Percentiles rank a stretch among this genome's conserved stretches.
Evolutionary conservation across 2,113 vertebrate species (phyloP).

Genomic region (Cyphomyrus discorhynchus): DNA sequence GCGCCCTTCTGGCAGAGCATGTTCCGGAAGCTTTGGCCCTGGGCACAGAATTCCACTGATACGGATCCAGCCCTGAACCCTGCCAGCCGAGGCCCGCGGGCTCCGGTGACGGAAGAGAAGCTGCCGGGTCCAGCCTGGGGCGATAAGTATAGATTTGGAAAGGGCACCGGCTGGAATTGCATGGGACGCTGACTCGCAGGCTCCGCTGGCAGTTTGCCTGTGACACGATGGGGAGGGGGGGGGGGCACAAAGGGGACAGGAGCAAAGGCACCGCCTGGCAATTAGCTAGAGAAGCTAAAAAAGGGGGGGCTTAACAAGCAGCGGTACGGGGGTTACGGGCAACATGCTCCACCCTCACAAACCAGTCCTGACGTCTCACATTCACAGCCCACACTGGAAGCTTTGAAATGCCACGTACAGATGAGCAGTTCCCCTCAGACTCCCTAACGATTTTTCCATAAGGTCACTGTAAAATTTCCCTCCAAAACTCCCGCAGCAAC

Average conservation of each 20-base stretch:
- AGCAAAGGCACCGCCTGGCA: not conserved
- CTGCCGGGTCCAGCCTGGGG: constrained; percentile 25
- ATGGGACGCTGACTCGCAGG: constrained; percentile 47
- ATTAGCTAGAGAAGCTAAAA: not conserved
- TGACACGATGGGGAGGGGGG: constrained; percentile 41
- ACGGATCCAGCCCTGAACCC: not conserved
- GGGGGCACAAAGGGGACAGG: constrained; percentile 33
- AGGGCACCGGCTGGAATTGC: constrained; percentile 52
- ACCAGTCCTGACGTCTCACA: not conserved
- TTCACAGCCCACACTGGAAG: not conserved
- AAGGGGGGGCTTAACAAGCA: not conserved
- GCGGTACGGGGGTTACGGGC: not conserved
- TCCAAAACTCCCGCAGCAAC: not conserved
- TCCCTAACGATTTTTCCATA: not conserved
- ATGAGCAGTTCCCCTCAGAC: not conserved
- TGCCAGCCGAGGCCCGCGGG: not conserved
- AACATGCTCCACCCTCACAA: not conserved
- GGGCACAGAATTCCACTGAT: not conserved
- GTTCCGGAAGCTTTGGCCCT: not conserved
- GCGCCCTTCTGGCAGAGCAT: not conserved
- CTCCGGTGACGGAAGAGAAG: not conserved
- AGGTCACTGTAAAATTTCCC: constrained; percentile 3
- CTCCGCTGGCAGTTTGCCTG: constrained; percentile 51
- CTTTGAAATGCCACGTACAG: constrained; percentile 5
- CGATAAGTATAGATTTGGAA: constrained; percentile 39